These are phyloP conservation scores for Tyrophagus putrescentiae DNA, from an alignment of 1,140 invertebrate genomes.

Conservation along the genomic window DNA sequence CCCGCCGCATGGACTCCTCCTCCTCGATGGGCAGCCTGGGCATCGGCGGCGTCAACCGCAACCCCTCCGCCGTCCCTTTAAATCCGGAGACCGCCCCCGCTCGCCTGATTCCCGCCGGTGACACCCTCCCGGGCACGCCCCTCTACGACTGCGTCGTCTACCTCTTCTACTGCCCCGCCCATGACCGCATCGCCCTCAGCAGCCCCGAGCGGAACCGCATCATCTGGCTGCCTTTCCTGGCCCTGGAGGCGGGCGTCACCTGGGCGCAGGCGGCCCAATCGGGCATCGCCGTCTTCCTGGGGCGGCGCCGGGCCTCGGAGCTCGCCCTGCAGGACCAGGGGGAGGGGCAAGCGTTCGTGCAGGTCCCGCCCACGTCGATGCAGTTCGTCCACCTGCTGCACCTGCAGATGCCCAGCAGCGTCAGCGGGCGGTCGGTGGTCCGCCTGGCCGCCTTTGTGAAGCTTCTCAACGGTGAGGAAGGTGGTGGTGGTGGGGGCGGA, in stretches of 20 bases:
- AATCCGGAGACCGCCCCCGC: background rate
- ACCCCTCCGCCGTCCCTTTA: background rate
- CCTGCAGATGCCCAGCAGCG: too few relatives aligned
- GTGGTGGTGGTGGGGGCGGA: too few relatives aligned
- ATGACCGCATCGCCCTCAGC: background rate
- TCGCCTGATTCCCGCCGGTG: background rate
- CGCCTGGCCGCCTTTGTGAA: too few relatives aligned
- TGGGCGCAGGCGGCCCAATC: background rate
- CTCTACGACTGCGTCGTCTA: slow-evolving; percentile 8
- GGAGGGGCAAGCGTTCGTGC: too few relatives aligned
- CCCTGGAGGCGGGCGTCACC: background rate
- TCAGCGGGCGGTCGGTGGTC: too few relatives aligned
- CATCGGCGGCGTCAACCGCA: background rate
- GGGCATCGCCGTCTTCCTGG: background rate
- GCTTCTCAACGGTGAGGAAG: too few relatives aligned
- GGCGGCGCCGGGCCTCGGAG: too few relatives aligned
- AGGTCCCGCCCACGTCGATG: too few relatives aligned
- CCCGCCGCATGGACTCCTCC: too few relatives aligned
- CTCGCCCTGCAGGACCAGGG: too few relatives aligned
- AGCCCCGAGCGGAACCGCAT: background rate
- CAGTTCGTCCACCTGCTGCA: too few relatives aligned
- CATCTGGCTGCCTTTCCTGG: background rate
- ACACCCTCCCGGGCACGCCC: background rate
- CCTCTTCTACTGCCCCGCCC: slow-evolving; percentile 1
- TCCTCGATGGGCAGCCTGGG: background rate